Base-by-base conservation (phyloP, 2,888 invertebrate genomes). In the Vesta saturnalis region DNA sequence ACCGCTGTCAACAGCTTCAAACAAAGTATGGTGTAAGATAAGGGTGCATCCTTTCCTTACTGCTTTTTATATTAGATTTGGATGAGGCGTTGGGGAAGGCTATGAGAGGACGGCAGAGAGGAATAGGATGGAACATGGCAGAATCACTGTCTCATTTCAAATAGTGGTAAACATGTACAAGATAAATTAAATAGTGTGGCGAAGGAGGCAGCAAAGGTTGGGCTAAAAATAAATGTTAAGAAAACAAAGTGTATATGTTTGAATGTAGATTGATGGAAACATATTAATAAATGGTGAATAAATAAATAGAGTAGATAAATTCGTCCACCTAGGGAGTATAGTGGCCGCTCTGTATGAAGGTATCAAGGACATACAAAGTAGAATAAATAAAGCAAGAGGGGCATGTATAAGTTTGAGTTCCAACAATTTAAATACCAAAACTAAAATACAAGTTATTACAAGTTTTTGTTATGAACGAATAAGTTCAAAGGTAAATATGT, bases 71-170 rank as follows among this genome's bases (percentile, higher is more conserved):
- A 23, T 4, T 55, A 14, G 12, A 23, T 1, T 14, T 55, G 14
- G 23, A 55, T 58, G 43, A 58, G 16, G 6, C 39, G 18, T 8
- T 58, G 18, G 8, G 22, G 15, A 43, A 19, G 46, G 43, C n/a
- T 19, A n/a, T n/a, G n/a, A n/a, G n/a, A n/a, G n/a, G n/a, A n/a
- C n/a, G n/a, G n/a, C n/a, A n/a, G n/a, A n/a, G n/a, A n/a, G n/a
- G 59, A 59, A 59, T 59, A 47, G 46, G 21, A 15, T 46, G 59
- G 59, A 59, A 59, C 19, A 59, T 59, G 22, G 14, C 46, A 59
- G 59, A 46, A 59, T 43, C 43, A 14, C 14, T 59, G n/a, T n/a
- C n/a, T n/a, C n/a, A n/a, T n/a, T n/a, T n/a, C n/a, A n/a, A n/a
- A n/a, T n/a, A n/a, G n/a, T n/a, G n/a, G n/a, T 30, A 58, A 58